Base-by-base conservation (phyloP, 1,140 invertebrate genomes). In the Drosophila kepulauana region DNA sequence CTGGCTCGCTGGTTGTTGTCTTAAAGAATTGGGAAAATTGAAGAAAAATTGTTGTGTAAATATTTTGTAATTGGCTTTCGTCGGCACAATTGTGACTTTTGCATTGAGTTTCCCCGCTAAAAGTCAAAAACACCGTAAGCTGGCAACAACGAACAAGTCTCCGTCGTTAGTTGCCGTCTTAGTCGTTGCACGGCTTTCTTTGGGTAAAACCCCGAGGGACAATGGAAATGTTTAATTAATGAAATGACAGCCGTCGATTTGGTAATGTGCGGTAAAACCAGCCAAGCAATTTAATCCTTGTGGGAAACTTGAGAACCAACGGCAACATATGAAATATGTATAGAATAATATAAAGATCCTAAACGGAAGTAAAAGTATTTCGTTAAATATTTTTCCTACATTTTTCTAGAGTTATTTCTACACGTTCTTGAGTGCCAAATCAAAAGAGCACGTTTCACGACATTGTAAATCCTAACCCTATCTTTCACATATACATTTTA, bases 21-120 rank as follows among this genome's bases (percentile, higher is more conserved):
- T 64, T 76, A 51, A 51, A 54, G 71, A 72, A 64, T 68, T 75
- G 70, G 79, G 70, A 72, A 85, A 86, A 76, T 86, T 71, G 68
- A 25, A 28, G 52, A 66, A 58, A 73, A 67, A 75, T 58, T 61
- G 15, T 80, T 89, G 78, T 66, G 62, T 66, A 84, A 84, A 87
- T 87, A 87, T 87, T 87, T 63, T 82, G 52, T 80, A 87, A 84
- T 89, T 84, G 77, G 79, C 72, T 79, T 79, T 49, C 52, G 43
- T 13, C 69, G 65, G 59, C 75, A 69, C 72, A 58, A 65, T 49
- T 71, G 61, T 71, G 41, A 73, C 63, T 77, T 41, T 48, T 58
- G 13, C n/a, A 16, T 11, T 64, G 15, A 56, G 62, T 38, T 25
- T 13, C 33, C 35, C 54, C 48, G 56, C 20, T 15, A 46, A 48